Conservation (phyloP, 2,888 invertebrate genomes). For the Minunthozetes semirufus region DNA sequence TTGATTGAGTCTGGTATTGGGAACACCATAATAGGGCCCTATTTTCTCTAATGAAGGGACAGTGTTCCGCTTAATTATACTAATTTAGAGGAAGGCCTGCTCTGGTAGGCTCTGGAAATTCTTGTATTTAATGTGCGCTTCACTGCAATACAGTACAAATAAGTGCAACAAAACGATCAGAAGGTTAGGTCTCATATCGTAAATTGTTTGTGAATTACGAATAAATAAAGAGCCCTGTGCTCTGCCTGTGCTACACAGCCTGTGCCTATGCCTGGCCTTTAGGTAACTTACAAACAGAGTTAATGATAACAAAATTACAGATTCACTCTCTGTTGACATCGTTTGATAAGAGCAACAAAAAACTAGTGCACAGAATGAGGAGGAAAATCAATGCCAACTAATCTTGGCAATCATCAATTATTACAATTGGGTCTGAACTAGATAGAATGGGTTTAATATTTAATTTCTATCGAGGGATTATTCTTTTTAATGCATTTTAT, state of each 20-base stretch:
- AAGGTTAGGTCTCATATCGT: background rate
- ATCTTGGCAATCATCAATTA: too few species aligned
- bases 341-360: background rate
- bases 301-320: slow-evolving; percentile 3
- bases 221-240: background rate
- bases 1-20: background rate
- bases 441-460: too few species aligned
- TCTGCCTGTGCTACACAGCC: background rate
- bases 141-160: background rate
- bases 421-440: too few species aligned
- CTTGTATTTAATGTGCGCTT: background rate
- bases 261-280: background rate
- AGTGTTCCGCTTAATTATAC: slow-evolving; percentile 2
- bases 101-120: background rate
- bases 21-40: background rate
- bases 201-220: slow-evolving; percentile 2
- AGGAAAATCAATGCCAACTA: too few species aligned
- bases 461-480: too few species aligned
- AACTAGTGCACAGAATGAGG: too few species aligned
- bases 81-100: background rate
- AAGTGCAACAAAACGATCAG: background rate
- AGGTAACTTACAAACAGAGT: background rate
- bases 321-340: background rate
- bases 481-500: too few species aligned
- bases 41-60: background rate